These are phyloP conservation scores for Melanogrammus aeglefinus DNA, from an alignment of 2,797 vertebrate genomes.

Conservation along the genomic window DNA sequence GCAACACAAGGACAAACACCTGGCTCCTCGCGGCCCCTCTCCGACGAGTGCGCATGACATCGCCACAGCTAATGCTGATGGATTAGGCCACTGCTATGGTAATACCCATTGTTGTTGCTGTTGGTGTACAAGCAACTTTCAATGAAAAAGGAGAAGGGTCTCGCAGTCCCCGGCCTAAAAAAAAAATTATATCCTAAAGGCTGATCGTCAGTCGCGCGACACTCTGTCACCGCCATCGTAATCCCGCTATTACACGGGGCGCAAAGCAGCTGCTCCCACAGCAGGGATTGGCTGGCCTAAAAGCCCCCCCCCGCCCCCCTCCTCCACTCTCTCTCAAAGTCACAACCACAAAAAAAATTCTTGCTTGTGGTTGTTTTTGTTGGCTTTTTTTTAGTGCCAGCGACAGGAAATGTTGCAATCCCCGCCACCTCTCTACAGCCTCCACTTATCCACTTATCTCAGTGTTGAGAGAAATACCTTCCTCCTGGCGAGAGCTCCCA, in stretches of 20 bases:
- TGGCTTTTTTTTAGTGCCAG: conserved; percentile 10
- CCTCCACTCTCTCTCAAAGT: conserved; percentile 50
- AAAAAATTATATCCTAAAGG: conserved; percentile 7
- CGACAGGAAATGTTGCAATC: conserved; percentile 56
- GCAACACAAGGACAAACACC: conserved; percentile 62
- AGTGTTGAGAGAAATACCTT: conserved; percentile 55
- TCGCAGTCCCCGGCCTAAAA: conserved; percentile 48
- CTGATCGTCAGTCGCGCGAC: conserved; percentile 29
- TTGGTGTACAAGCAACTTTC: conserved; percentile 37
- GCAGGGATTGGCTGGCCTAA: conserved; percentile 55
- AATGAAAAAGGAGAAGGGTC: conserved; percentile 40
- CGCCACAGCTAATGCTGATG: conserved; percentile 62
- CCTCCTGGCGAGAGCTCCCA: conserved; percentile 44
- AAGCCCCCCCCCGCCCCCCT: conserved; percentile 42
- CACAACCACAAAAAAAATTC: too few species aligned
- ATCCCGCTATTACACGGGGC: conserved; percentile 56
- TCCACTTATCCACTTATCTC: conserved; percentile 70
- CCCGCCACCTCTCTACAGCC: conserved; percentile 48
- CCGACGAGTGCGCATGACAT: conserved; percentile 55
- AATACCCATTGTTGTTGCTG: conserved; percentile 53
- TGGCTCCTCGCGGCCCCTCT: conserved; percentile 36
- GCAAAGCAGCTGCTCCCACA: conserved; percentile 69
- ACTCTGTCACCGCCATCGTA: conserved; percentile 54
- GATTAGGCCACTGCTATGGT: conserved; percentile 61
- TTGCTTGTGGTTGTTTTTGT: background rate